phyloP scores from a whole-genome alignment of 1,140 invertebrate genomes.

The Ctenoplectra terminalis region DNA sequence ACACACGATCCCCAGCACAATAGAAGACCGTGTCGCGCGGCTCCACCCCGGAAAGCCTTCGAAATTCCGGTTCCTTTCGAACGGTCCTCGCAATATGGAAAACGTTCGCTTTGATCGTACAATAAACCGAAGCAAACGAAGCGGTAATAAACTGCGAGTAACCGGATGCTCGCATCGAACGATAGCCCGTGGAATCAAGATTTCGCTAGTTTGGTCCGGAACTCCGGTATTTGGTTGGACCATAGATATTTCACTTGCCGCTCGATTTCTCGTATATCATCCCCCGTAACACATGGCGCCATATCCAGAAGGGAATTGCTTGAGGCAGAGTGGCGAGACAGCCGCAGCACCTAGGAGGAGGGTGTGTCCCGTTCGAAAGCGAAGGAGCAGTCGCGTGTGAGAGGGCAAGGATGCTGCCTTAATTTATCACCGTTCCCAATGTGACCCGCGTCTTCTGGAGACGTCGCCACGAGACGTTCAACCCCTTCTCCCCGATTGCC shows the following conservation, averaged over 20 bases:
- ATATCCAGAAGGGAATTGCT: constrained; percentile 62
- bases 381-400: constrained; percentile 54
- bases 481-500: constrained; percentile 28
- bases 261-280: constrained; percentile 72
- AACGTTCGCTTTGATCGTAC: background rate
- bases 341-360: constrained; percentile 4
- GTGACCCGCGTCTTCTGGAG: constrained; percentile 67
- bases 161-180: too few relatives aligned
- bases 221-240: constrained; percentile 35
- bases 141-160: background rate
- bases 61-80: background rate
- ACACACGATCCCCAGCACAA: too few relatives aligned
- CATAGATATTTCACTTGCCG: constrained; percentile 72
- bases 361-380: constrained; percentile 61
- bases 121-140: constrained; percentile 11
- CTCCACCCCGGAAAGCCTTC: too few relatives aligned
- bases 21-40: background rate
- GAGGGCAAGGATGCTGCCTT: constrained; percentile 63
- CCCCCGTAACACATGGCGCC: constrained; percentile 73
- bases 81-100: background rate
- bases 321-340: constrained; percentile 35
- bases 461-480: constrained; percentile 53
- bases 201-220: constrained; percentile 1
- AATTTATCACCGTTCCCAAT: constrained; percentile 73
- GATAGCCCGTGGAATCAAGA: background rate